Percentiles rank a stretch among this genome's conserved stretches.
These are phyloP conservation scores for Physeter macrocephalus DNA, from an alignment of 2,113 vertebrate genomes.

Conservation along the genomic window DNA sequence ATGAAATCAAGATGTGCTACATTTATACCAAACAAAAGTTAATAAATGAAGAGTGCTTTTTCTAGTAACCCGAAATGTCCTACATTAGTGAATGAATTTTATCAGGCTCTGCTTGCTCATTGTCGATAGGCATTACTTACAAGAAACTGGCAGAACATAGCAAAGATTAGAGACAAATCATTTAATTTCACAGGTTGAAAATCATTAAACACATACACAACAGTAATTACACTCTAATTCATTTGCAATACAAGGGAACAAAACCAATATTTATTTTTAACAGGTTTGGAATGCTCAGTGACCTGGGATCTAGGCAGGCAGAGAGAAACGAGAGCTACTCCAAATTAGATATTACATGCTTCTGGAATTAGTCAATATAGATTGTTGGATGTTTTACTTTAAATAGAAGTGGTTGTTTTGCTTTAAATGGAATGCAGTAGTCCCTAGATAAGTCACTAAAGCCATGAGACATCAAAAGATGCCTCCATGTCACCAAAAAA, in stretches of 20 bases:
- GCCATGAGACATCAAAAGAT: not conserved
- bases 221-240: not conserved
- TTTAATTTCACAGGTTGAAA: not conserved
- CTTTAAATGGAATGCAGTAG: not conserved
- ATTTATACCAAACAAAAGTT: not conserved
- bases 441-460: not conserved
- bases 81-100: not conserved
- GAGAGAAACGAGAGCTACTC: not conserved
- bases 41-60: not conserved
- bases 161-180: not conserved
- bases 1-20: not conserved
- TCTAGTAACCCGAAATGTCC: not conserved
- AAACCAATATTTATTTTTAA: not conserved
- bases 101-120: not conserved
- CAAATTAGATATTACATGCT: not conserved
- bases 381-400: not conserved
- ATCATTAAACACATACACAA: not conserved
- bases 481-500: not conserved
- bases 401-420: not conserved
- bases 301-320: not conserved
- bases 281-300: not conserved
- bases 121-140: not conserved
- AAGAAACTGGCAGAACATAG: not conserved
- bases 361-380: not conserved
- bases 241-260: not conserved